Conservation (phyloP, 1,140 invertebrate species). For the Nasonia giraulti region DNA sequence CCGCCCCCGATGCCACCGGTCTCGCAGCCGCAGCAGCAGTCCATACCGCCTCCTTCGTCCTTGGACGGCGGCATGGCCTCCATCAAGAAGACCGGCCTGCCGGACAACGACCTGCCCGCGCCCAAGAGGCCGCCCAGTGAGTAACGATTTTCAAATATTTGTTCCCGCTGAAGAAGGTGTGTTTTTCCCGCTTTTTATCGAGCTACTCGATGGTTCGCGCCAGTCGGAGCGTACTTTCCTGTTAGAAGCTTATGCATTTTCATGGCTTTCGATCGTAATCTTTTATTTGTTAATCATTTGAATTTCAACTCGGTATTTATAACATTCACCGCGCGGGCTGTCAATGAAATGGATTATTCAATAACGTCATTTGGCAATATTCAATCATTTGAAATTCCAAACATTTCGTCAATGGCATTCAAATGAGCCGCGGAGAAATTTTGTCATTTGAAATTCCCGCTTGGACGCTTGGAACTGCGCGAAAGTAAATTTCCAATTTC, state of each 20-base stretch:
- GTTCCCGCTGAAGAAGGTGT: background rate
- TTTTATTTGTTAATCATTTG: background rate
- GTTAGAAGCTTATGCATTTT: conserved; percentile 28
- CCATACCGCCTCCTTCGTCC: conserved; percentile 58
- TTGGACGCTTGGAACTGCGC: background rate
- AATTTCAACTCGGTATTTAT: background rate
- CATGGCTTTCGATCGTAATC: background rate
- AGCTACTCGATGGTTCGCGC: background rate
- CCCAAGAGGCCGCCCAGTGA: conserved; percentile 85
- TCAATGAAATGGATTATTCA: background rate
- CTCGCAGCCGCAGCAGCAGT: conserved; percentile 62
- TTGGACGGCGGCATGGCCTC: conserved; percentile 65
- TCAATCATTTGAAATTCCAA: conserved; percentile 20
- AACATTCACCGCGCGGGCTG: background rate
- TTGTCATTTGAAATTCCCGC: conserved; percentile 29
- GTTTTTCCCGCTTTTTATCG: background rate
- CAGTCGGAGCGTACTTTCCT: background rate
- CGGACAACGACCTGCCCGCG: conserved; percentile 71
- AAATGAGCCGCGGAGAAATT: conserved; percentile 37
- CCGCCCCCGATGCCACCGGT: conserved; percentile 63
- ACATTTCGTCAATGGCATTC: conserved; percentile 13
- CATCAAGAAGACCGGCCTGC: conserved; percentile 67
- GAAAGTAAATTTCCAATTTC: conserved; percentile 5
- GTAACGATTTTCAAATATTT: conserved; percentile 60
- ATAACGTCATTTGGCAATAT: conserved; percentile 6